Conservation (phyloP, 1,140 invertebrate genomes). For the Battus philenor region DNA sequence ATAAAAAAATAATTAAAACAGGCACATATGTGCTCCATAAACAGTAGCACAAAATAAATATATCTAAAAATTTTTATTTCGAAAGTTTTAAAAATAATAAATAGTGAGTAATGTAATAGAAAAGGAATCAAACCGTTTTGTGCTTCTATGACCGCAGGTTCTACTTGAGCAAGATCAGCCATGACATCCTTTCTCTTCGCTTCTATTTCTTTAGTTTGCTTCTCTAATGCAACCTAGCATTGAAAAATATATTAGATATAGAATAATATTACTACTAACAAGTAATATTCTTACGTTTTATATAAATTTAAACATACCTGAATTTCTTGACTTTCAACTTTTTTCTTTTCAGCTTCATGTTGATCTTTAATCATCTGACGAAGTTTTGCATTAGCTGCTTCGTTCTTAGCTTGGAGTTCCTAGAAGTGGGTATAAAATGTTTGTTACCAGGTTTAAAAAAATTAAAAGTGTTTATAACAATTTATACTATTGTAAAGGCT, state of each 20-base stretch:
- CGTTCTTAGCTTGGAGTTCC: slow-evolving; percentile 99
- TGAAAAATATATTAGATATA: too few relatives aligned
- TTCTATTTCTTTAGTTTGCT: slow-evolving; percentile 94
- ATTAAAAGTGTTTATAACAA: too few relatives aligned
- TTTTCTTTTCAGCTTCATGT: slow-evolving; percentile 99
- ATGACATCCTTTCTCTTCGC: slow-evolving; percentile 95
- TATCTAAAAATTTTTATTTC: too few relatives aligned
- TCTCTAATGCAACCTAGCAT: slow-evolving; percentile 79
- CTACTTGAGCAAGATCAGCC: slow-evolving; percentile 96
- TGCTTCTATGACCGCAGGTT: slow-evolving; percentile 98
- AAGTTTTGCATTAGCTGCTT: slow-evolving; percentile 98
- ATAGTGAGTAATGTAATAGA: too few relatives aligned
- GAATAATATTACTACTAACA: too few relatives aligned
- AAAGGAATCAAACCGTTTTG: slow-evolving; percentile 88
- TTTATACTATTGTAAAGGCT: too few relatives aligned
- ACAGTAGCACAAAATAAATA: too few relatives aligned
- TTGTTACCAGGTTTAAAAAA: too few relatives aligned
- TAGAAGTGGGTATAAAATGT: slow-evolving; percentile 38
- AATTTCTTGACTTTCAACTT: slow-evolving; percentile 98
- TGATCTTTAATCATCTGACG: slow-evolving; percentile 99
- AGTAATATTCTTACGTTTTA: too few relatives aligned
- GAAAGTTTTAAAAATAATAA: too few relatives aligned
- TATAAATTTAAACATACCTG: slow-evolving; percentile 80
- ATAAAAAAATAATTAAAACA: too few relatives aligned
- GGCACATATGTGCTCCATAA: too few relatives aligned